phyloP scores from a whole-genome alignment of 2,888 invertebrate species.

The Rotaria magnacalcarata region DNA sequence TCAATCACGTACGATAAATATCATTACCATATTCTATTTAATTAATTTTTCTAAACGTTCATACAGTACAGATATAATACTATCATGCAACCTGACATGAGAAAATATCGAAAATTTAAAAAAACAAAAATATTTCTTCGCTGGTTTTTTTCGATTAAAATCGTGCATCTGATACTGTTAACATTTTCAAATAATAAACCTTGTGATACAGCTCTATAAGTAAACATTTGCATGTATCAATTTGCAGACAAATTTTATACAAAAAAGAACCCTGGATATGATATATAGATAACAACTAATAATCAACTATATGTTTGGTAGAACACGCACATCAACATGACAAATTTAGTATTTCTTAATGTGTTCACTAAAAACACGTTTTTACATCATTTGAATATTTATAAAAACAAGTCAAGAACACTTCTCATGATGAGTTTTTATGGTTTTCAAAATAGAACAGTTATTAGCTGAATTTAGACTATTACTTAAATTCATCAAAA shows the following conservation, averaged over 20 bases:
- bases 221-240: neutral
- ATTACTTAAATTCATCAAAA: neutral
- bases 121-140: too few species aligned
- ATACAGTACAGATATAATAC: too few species aligned
- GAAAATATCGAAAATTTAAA: too few species aligned
- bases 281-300: too few species aligned
- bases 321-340: neutral
- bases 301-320: neutral
- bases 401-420: neutral
- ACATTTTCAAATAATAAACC: too few species aligned
- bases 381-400: neutral
- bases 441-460: neutral
- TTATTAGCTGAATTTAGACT: neutral
- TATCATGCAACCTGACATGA: too few species aligned
- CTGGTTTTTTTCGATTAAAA: too few species aligned
- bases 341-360: neutral
- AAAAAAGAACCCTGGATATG: neutral
- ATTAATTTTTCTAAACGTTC: too few species aligned
- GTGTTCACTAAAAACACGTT: neutral
- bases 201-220: too few species aligned
- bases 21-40: too few species aligned
- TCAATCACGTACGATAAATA: too few species aligned
- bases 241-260: neutral
- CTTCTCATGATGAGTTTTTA: neutral
- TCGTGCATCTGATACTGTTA: too few species aligned